A percentile compares a stretch with the other conserved stretches of the same genome.
Conservation (phyloP, 2,797 vertebrate genomes). For the Poecilia velifera region DNA sequence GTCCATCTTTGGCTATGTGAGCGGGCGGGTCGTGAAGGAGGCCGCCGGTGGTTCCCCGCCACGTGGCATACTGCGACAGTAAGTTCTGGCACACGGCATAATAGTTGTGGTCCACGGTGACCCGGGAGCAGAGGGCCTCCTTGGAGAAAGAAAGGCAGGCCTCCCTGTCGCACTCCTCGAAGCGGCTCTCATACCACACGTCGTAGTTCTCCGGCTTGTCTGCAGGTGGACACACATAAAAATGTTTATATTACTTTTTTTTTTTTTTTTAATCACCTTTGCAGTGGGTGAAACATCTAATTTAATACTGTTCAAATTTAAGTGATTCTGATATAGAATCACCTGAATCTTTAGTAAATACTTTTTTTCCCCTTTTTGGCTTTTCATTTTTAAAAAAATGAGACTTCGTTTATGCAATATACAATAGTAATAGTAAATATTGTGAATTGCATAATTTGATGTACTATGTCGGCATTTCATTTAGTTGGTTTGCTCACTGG, state of each 20-base stretch:
- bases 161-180: slow-evolving; percentile 97
- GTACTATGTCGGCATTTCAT: not conserved
- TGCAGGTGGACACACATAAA: slow-evolving; percentile 64
- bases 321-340: not conserved
- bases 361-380: not conserved
- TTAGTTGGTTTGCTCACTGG: not conserved
- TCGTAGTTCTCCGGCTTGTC: slow-evolving; percentile 98
- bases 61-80: slow-evolving; percentile 93
- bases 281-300: not conserved
- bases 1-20: slow-evolving; percentile 92
- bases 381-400: no score
- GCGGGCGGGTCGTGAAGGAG: slow-evolving; percentile 94
- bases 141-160: slow-evolving; percentile 99
- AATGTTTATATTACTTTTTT: not conserved
- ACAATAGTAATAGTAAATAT: not conserved
- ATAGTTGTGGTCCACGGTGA: slow-evolving; percentile 98
- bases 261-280: not conserved
- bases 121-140: slow-evolving; percentile 93
- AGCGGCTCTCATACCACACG: slow-evolving; percentile 97
- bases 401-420: not conserved
- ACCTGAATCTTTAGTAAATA: not conserved
- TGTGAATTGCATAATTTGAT: no score
- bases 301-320: not conserved
- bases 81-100: slow-evolving; percentile 98
- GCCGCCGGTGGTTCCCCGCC: slow-evolving; percentile 96